Evolutionary conservation across 2,113 vertebrate species (phyloP), one percentile per base, ranked within the genome.

Genomic region (Clarias macrocephalus): DNA sequence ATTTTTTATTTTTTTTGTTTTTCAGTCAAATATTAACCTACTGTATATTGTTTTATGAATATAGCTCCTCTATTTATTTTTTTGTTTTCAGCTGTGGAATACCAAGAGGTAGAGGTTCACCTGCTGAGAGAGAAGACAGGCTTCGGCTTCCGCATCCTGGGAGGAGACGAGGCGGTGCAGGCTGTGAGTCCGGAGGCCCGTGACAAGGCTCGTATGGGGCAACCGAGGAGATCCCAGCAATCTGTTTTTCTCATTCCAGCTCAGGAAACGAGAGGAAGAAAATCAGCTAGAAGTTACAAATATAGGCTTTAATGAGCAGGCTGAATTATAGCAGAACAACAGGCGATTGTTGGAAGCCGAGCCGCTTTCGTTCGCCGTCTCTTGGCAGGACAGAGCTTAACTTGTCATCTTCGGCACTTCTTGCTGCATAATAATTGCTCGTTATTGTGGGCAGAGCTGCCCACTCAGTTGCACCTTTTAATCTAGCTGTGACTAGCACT

Each of bases 131-230:
- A 99, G 96, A 98, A 99, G 93, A 99, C 97, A 62, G 98, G 98
- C 63, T 99, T 99, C 92, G 98, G 98, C 90, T 99, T 99, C 94
- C 96, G 98, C 92, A 99, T 99, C 94, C 96, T 99, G 80, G 98
- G 98, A 91, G 98, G 98, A 95, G 98, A 99, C 93, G 98, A 99
- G 93, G 98, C 98, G 92, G 98, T 98, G 92, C 98, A 99, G 93
- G 98, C 98, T 94, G 98, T 99, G 95, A 99, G 98, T 99, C 94
- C 94, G 94, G 94, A 95, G 92, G 95, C 95, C 89, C 94, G 95
- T 93, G 95, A 96, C 94, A 96, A 95, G 94, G 95, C 94, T 95
- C 94, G 95, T 95, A 95, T 95, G 94, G 94, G 94, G 94, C 94
- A 93, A 93, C 93, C 92, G 93, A 93, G 92, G 91, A 89, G 65